These are phyloP conservation scores for Zosterops lateralis DNA, from an alignment of 2,113 vertebrate species.

Conservation along the genomic window DNA sequence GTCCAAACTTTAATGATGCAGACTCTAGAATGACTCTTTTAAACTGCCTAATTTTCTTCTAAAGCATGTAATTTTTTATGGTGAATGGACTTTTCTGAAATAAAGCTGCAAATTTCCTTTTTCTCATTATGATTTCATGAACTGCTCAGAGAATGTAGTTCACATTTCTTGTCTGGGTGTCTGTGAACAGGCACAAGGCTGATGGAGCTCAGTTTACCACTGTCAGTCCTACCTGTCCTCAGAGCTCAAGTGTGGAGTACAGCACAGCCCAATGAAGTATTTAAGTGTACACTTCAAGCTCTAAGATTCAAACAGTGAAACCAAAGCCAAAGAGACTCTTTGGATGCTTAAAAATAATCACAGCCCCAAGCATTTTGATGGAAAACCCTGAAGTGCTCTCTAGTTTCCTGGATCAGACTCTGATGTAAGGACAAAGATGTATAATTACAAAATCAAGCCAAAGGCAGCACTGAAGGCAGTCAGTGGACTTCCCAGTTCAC, in stretches of 20 bases:
- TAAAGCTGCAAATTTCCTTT: not conserved
- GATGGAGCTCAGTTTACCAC: not conserved
- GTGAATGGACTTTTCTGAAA: not conserved
- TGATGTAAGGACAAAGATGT: not conserved
- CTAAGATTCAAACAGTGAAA: not conserved
- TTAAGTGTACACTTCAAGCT: not conserved
- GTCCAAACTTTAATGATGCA: conserved; percentile 27
- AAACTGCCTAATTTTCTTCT: not conserved
- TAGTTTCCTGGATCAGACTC: not conserved
- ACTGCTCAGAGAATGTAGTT: not conserved
- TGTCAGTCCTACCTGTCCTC: rapidly evolving
- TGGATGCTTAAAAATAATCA: not conserved
- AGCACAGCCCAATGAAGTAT: not conserved
- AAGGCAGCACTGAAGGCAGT: not conserved
- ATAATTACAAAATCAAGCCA: not conserved
- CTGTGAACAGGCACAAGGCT: not conserved
- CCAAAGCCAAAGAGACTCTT: not conserved
- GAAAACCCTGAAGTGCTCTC: not conserved
- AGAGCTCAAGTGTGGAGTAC: not conserved
- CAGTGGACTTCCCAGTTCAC: not conserved
- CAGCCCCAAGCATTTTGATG: rapidly evolving
- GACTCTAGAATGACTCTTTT: not conserved
- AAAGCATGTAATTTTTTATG: not conserved
- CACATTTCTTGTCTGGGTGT: not conserved
- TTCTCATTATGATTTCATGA: not conserved